Evolutionary conservation across 2,888 invertebrate genomes (phyloP).

Genomic region (Pycnomerus fuliginosus): DNA sequence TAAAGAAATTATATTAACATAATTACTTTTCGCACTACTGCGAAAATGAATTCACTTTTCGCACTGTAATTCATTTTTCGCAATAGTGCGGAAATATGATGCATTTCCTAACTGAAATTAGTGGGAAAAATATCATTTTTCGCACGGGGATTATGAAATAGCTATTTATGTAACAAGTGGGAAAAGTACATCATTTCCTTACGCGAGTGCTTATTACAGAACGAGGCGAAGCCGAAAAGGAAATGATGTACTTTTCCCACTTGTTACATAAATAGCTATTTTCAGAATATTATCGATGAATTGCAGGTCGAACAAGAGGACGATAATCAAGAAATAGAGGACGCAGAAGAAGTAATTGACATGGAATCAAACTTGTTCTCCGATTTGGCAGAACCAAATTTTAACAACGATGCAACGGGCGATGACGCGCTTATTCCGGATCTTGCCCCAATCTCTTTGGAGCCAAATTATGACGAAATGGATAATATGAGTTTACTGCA

Average conservation of each 20-base stretch:
- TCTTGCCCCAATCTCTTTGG: constrained; percentile 26
- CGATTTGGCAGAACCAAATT: constrained; percentile 10
- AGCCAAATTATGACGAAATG: constrained; percentile 52
- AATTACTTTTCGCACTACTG: too few species aligned
- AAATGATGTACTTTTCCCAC: background rate
- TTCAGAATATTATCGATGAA: background rate
- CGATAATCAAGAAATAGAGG: constrained; percentile 56
- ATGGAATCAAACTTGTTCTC: constrained; percentile 15
- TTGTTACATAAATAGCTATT: background rate
- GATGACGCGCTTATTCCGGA: constrained; percentile 24
- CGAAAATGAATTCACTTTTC: too few species aligned
- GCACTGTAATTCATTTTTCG: too few species aligned
- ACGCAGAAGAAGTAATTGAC: constrained; percentile 48
- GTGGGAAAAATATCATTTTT: too few species aligned
- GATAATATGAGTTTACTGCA: constrained; percentile 50
- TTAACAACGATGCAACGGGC: constrained; percentile 9
- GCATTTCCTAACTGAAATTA: too few species aligned
- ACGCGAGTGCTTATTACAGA: too few species aligned
- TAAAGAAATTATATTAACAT: too few species aligned
- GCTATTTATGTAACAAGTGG: too few species aligned
- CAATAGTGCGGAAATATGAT: too few species aligned
- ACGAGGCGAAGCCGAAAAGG: too few species aligned
- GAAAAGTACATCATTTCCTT: too few species aligned
- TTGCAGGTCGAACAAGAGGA: constrained; percentile 47
- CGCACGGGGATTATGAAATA: too few species aligned